Evolutionary conservation across 2,797 vertebrate species (phyloP), one percentile per base, ranked within the genome.

Genomic region (Gadopsis bispinosus): DNA sequence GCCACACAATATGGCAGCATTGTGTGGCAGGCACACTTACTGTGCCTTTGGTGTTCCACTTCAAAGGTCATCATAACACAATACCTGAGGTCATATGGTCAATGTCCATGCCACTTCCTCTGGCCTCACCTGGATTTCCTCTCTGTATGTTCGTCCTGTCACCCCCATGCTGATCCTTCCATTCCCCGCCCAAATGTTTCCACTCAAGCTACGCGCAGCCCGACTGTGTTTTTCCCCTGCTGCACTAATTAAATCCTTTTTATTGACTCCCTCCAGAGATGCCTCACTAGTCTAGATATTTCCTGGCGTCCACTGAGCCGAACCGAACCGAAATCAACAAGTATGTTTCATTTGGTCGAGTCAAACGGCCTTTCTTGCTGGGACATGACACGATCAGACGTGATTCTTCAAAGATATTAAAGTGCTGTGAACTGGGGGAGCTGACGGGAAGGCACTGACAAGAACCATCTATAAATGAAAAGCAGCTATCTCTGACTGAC

Each of bases 111-210:
- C 55, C 59, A 68, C 77, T 91, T 94, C 92, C 93, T 80, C 65
- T 83, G 65, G 31, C 82, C 80, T 89, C 67, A 85, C 75, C 81
- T 87, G 75, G 81, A 87, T 84, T 88, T 93, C 91, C 91, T 88
- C 73, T 56, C 69, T 48, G 26, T 54, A 55, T 72, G 85, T 68
- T 78, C 87, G 85, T 86, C 84, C 88, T 84, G 72, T 83, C 66
- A 61, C 69, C 87, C 43, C 43, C 86, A 71, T 22, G 80, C 85
- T 87, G 84, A 56, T 87, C 47, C 60, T 78, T 89, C 86, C 77
- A 54, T 43, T 88, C 84, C 77, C 79, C 8, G 37, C 69, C 83
- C 86, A 83, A 79, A 89, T 80, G 79, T 90, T 89, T 90, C 88
- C 83, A 79, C 76, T 85, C 47, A 48, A 73, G 53, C 85, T 67